Evolutionary conservation across 2,888 invertebrate species (phyloP).

Genomic region (Zele albiditarsus): DNA sequence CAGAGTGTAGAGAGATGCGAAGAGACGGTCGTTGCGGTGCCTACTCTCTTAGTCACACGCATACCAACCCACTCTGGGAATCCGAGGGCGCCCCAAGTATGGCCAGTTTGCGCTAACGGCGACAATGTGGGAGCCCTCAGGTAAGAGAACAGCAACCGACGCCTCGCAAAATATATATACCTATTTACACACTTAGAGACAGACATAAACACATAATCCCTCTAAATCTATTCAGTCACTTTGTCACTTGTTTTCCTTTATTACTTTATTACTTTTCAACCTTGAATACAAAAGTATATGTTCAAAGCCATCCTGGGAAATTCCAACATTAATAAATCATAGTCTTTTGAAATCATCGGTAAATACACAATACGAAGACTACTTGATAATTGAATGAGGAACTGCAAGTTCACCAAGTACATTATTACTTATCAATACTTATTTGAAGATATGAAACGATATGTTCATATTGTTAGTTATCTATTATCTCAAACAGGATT

Average conservation of each 20-base stretch:
- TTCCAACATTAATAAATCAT: no score
- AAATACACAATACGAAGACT: no score
- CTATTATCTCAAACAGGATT: no score
- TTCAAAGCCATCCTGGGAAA: background rate
- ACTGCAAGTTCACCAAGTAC: no score
- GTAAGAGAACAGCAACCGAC: constrained; percentile 14
- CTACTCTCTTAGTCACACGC: constrained; percentile 49
- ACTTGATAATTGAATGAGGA: no score
- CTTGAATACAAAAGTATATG: background rate
- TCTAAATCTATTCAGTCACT: background rate
- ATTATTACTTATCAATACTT: background rate
- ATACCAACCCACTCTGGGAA: constrained; percentile 45
- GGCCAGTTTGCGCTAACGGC: constrained; percentile 45
- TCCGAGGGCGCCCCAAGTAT: constrained; percentile 49
- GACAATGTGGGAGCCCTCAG: constrained; percentile 30
- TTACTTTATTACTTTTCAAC: constrained; percentile 12
- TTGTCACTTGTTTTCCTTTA: background rate
- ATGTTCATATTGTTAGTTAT: no score
- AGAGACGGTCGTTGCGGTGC: constrained; percentile 1
- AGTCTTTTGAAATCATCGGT: no score
- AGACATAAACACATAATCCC: background rate
- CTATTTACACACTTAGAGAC: constrained; percentile 14
- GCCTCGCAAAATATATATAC: background rate
- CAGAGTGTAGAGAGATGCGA: background rate
- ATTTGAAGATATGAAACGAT: no score